Evolutionary conservation across 1,140 invertebrate species (phyloP).

Genomic region (Melanaphis sacchari): DNA sequence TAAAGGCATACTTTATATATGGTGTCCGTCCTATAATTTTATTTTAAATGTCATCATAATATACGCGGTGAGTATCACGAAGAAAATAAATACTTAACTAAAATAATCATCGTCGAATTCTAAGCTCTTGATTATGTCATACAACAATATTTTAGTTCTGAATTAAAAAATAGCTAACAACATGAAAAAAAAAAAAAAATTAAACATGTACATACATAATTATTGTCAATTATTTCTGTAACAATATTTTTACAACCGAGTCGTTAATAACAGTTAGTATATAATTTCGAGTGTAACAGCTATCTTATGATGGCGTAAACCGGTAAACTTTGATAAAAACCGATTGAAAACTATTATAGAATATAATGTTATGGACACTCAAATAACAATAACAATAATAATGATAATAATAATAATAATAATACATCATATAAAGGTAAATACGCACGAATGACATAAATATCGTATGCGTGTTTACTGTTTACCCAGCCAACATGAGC

Average conservation of each 20-base stretch:
- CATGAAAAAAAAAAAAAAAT: not conserved
- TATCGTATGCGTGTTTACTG: not conserved
- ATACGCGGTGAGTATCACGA: not conserved
- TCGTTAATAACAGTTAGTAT: no score
- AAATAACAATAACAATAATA: not conserved
- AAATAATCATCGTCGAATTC: not conserved
- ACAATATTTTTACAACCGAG: not conserved
- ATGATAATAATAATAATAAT: slow-evolving; percentile 12
- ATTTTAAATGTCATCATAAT: not conserved
- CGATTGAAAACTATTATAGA: not conserved
- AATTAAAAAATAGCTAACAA: no score
- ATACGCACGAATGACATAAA: not conserved
- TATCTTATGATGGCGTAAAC: not conserved
- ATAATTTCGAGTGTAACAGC: not conserved
- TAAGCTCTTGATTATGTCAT: not conserved
- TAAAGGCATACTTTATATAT: not conserved
- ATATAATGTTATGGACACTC: not conserved
- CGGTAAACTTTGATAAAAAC: not conserved
- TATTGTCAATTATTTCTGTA: not conserved
- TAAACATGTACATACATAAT: not conserved
- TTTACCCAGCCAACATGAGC: not conserved
- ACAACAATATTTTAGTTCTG: not conserved
- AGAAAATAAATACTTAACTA: not conserved
- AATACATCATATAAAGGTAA: not conserved
- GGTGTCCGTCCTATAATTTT: not conserved